phyloP scores from a whole-genome alignment of 2,113 vertebrate species.

The Dunckerocampus dactyliophorus region DNA sequence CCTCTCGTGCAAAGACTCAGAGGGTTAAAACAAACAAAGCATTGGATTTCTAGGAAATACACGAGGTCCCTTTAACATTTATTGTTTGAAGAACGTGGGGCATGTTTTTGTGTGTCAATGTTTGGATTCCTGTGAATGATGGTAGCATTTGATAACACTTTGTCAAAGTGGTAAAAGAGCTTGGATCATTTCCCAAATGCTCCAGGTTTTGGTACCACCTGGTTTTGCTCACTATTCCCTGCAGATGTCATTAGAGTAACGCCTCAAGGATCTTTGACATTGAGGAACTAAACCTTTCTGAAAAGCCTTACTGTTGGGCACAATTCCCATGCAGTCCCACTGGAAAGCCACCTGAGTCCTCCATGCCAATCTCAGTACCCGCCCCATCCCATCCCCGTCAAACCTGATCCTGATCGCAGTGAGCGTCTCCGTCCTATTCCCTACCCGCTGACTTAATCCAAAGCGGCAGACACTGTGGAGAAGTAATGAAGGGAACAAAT shows the following conservation, averaged over 20 bases:
- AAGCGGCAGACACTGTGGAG: conserved; percentile 61
- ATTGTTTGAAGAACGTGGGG: conserved; percentile 52
- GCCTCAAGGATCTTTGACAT: conserved; percentile 1
- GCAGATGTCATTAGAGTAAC: conserved; percentile 10
- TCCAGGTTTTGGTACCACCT: conserved; percentile 33
- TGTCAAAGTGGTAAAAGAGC: conserved; percentile 23
- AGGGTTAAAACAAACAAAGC: conserved; percentile 79
- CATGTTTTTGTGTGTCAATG: conserved; percentile 20
- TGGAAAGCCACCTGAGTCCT: not conserved
- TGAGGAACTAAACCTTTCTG: not conserved
- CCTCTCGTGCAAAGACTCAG: conserved; percentile 70
- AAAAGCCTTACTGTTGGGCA: not conserved
- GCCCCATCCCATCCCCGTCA: conserved; percentile 23
- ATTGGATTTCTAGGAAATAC: conserved; percentile 17
- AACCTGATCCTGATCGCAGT: conserved; percentile 60
- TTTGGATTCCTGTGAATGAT: conserved; percentile 12
- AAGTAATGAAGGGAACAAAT: conserved; percentile 58
- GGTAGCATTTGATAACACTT: not conserved
- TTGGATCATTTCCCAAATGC: conserved; percentile 33
- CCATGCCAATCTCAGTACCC: conserved; percentile 32
- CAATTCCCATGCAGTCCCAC: not conserved
- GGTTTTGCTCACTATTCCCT: conserved; percentile 17
- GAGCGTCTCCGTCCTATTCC: conserved; percentile 46
- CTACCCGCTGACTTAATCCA: conserved; percentile 58
- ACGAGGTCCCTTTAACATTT: conserved; percentile 78